Conservation (phyloP, 2,888 invertebrate species). For the Elysia crispata region DNA sequence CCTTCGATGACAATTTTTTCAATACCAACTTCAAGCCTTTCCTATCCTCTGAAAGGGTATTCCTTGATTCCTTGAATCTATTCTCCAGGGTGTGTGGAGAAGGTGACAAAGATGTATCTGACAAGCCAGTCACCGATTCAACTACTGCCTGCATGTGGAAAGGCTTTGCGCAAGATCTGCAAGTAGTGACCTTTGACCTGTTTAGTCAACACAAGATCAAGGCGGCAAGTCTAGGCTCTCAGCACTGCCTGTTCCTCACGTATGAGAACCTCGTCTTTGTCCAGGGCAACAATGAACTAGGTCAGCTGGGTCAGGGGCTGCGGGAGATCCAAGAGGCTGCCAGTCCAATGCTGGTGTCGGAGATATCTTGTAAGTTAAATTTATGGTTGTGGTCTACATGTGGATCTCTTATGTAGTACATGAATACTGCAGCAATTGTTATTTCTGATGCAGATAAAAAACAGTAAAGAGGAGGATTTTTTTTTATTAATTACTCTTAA, state of each 20-base stretch:
- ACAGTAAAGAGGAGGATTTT: too few relatives aligned
- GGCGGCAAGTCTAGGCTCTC: slow-evolving; percentile 65
- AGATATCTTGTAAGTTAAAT: slow-evolving; percentile 25
- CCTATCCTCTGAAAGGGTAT: too few relatives aligned
- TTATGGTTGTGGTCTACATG: too few relatives aligned
- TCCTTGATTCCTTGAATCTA: too few relatives aligned
- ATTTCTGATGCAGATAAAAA: too few relatives aligned
- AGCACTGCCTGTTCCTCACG: slow-evolving; percentile 72
- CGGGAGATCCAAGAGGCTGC: slow-evolving; percentile 53
- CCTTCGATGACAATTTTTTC: too few relatives aligned
- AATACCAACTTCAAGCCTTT: too few relatives aligned
- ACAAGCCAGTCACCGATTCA: neutral
- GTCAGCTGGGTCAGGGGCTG: slow-evolving; percentile 72
- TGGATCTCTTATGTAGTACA: too few relatives aligned
- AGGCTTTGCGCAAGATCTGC: slow-evolving; percentile 64
- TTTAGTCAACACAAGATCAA: slow-evolving; percentile 60
- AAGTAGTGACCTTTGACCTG: slow-evolving; percentile 59
- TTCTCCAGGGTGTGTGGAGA: too few relatives aligned
- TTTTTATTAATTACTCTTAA: too few relatives aligned
- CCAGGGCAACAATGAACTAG: slow-evolving; percentile 70
- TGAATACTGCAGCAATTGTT: too few relatives aligned
- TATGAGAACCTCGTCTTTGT: slow-evolving; percentile 67
- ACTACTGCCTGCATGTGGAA: slow-evolving; percentile 66
- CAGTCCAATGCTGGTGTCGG: slow-evolving; percentile 26
- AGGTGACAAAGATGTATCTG: too few relatives aligned